Evolutionary conservation across 2,888 invertebrate genomes (phyloP), one percentile per base, ranked within the genome.

Genomic region (Agonopterix subpropinquella): DNA sequence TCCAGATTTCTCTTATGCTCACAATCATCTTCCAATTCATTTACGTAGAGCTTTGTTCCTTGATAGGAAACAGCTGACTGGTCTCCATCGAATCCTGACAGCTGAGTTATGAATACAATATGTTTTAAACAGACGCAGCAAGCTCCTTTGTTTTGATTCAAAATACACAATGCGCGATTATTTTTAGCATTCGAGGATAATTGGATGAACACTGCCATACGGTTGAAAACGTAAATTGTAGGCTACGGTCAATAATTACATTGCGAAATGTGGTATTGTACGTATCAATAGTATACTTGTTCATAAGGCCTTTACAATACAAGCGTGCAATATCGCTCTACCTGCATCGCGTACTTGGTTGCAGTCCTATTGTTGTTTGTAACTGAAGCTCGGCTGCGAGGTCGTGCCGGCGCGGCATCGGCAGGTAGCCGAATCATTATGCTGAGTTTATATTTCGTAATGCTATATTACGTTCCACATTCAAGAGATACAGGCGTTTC

Each of bases 361-460:
- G 61, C 59, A 72, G 62, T 58, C 51, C 70, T 61, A 73, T 79
- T 81, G 79, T 80, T 70, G 63, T 52, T 64, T 63, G 73, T 66
- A 72, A 73, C 70, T 65, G 64, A 74, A 73, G 70, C 71, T 69
- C 61, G 58, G 62, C 55, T 50, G 58, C 70, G 64, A 75, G 72
- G 67, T 57, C 67, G 58, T 54, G 66, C 60, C 67, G 56, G n/a
- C n/a, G n/a, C n/a, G n/a, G n/a, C n/a, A n/a, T n/a, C n/a, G n/a
- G 63, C 74, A 77, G 77, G 74, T 78, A 77, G 70, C 52, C 53
- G 56, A 45, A 36, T n/a, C 39, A 39, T 39, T 39, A 39, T 39
- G 11, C 39, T 2, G 39, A 28, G 28, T 28, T 28, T 5, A 28
- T 28, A 28, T 28, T 28, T 28, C 28, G 28, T 28, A 28, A 28